phyloP scores from a whole-genome alignment of 1,140 invertebrate genomes.

The Solenopsis invicta region DNA sequence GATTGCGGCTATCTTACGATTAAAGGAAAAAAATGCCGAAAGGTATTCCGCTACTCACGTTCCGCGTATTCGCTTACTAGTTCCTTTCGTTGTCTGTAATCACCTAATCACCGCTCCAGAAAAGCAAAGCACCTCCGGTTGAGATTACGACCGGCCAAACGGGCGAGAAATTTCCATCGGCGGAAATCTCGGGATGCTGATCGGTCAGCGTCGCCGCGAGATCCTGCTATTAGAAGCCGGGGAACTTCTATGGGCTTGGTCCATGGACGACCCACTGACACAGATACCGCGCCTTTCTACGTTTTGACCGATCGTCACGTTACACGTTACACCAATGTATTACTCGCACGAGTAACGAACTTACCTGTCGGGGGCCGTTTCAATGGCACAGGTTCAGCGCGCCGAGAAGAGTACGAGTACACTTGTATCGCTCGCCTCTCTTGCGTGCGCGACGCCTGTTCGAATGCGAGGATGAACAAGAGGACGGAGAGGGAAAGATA shows the following conservation, averaged over 20 bases:
- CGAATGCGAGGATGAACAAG: neutral
- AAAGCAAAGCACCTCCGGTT: conserved; percentile 1
- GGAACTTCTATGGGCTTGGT: conserved; percentile 84
- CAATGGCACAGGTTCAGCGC: conserved; percentile 39
- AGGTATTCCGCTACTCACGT: neutral
- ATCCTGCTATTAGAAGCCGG: conserved; percentile 76
- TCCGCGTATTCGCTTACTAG: neutral
- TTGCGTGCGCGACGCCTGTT: neutral
- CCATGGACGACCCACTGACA: conserved; percentile 84
- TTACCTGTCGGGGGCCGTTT: conserved; percentile 34
- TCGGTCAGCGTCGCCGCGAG: conserved; percentile 37
- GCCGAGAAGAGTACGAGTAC: conserved; percentile 37
- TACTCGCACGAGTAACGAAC: conserved; percentile 43
- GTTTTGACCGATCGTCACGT: conserved; percentile 60
- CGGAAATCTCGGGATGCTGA: conserved; percentile 23
- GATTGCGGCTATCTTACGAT: neutral
- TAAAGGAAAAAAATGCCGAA: neutral
- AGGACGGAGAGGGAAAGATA: neutral
- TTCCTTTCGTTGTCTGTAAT: neutral
- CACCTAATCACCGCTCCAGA: neutral
- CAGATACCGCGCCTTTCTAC: conserved; percentile 84
- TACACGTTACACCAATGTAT: conserved; percentile 22
- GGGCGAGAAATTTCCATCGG: conserved; percentile 16
- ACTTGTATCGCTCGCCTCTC: conserved; percentile 4
- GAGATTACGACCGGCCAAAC: neutral